Base-by-base conservation (phyloP, 2,797 vertebrate genomes). In the Liparis tanakae region DNA sequence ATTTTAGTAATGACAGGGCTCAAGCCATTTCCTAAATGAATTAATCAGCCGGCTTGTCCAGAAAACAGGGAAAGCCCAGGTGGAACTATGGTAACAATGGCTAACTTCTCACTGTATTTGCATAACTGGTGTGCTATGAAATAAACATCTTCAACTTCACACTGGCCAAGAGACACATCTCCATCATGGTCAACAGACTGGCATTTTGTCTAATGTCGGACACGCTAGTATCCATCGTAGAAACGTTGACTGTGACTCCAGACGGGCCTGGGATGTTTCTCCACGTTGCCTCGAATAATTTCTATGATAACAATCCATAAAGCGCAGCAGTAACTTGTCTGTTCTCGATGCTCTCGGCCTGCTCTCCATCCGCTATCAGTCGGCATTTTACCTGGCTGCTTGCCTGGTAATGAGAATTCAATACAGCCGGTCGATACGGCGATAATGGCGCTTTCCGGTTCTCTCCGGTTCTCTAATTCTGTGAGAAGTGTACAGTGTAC, bases 371-470 rank as follows among this genome's bases (percentile, higher is more conserved):
- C 56, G 48, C 57, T 46, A 67, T 81, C 66, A 72, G 50, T 59
- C 74, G 62, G 59, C 58, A 57, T 46, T 65, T 60, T 37, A 73
- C 72, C 78, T 77, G 74, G 73, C 87, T 67, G 61, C 57, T 53
- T 17, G 70, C 75, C 75, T 72, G 22, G 56, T 85, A 89, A 88
- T 87, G 83, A 72, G 53, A 83, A 87, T 83, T 34, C 83, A 86
- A 88, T 87, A 69, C 13, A 39, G 15, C 41, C 43, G 68, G 79
- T 85, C 77, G 30, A 88, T 88, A 60, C 20, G 18, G 65, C 5
- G 58, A 80, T 87, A 79, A 81, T 79, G 79, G 69, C 30, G 3
- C 74, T 80, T 70, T 58, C 46, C 30, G 10, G 66, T 53, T 72
- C 58, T 80, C 72, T 58, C 46, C 30, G 10, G 66, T 53, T 72